Conservation (phyloP, 2,797 vertebrate genomes). For the Acrossocheilus fasciatus region DNA sequence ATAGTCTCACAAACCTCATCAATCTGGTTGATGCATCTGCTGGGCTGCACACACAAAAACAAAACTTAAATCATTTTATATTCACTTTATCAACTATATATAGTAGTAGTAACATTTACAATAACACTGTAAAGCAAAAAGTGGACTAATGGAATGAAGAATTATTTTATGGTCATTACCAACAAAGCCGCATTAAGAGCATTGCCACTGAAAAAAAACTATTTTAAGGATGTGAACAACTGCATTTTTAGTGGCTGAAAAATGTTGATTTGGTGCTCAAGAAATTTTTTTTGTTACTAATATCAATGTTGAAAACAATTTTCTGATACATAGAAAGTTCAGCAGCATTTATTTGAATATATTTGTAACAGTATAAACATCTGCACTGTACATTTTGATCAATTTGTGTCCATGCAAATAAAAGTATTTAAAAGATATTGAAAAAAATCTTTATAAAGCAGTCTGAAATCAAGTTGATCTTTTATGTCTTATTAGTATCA, state of each 20-base stretch:
- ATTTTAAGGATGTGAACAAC: neutral
- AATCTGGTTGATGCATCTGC: conserved; percentile 84
- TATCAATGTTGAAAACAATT: neutral
- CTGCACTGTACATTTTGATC: neutral
- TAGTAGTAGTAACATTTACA: neutral
- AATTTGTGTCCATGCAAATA: neutral
- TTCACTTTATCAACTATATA: neutral
- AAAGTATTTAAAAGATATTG: too few relatives aligned
- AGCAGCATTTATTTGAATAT: neutral
- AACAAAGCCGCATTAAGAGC: neutral
- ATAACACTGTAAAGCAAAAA: neutral
- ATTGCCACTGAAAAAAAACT: neutral
- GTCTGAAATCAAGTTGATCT: neutral
- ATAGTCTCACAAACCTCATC: conserved; percentile 82
- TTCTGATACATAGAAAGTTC: neutral
- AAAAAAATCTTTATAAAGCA: neutral
- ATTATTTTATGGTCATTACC: neutral
- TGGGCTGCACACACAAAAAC: conserved; percentile 68
- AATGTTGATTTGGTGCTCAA: neutral
- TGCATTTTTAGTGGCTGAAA: too few relatives aligned
- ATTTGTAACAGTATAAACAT: neutral
- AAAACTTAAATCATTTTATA: neutral
- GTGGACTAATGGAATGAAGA: neutral
- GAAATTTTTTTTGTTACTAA: neutral
- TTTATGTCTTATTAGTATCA: neutral